Evolutionary conservation across 2,113 vertebrate species (phyloP).

Genomic region (Semicossyphus pulcher): DNA sequence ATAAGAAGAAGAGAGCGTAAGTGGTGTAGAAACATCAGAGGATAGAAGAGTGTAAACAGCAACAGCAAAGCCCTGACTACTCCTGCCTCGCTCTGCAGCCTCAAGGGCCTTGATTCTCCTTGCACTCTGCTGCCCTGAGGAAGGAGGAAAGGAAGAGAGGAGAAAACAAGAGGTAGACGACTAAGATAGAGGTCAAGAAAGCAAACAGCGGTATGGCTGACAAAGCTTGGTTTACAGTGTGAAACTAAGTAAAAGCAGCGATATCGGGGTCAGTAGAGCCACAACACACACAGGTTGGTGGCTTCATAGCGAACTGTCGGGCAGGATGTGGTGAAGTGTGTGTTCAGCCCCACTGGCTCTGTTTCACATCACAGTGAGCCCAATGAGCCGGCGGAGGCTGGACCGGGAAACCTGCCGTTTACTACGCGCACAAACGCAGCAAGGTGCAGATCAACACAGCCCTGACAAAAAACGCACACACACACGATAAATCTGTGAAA

Average conservation of each 20-base stretch:
- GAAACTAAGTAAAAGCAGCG: constrained; percentile 9
- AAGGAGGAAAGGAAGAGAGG: neutral
- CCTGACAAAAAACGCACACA: neutral
- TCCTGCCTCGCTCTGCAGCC: constrained; percentile 1
- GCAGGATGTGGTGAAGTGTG: constrained; percentile 49
- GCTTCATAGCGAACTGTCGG: constrained; percentile 33
- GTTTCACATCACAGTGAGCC: constrained; percentile 50
- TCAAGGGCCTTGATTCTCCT: neutral
- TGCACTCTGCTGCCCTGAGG: neutral
- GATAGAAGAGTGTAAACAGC: neutral
- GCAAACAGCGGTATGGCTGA: neutral
- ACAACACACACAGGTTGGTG: constrained; percentile 10
- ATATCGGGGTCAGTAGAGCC: constrained; percentile 14
- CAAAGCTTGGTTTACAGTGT: constrained; percentile 4
- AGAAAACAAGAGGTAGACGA: neutral
- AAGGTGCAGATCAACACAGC: neutral
- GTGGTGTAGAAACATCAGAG: neutral
- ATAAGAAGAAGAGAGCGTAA: neutral
- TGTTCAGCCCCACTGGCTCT: constrained; percentile 54
- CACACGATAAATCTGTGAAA: neutral
- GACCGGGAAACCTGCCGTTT: constrained; percentile 37
- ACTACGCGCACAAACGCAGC: constrained; percentile 2
- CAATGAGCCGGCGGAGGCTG: constrained; percentile 45
- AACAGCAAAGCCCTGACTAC: too few species aligned
- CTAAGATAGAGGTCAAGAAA: neutral